Percentiles rank a stretch among this genome's conserved stretches.
phyloP scores from a whole-genome alignment of 2,888 invertebrate genomes.

The Halictus quadricinctus region DNA sequence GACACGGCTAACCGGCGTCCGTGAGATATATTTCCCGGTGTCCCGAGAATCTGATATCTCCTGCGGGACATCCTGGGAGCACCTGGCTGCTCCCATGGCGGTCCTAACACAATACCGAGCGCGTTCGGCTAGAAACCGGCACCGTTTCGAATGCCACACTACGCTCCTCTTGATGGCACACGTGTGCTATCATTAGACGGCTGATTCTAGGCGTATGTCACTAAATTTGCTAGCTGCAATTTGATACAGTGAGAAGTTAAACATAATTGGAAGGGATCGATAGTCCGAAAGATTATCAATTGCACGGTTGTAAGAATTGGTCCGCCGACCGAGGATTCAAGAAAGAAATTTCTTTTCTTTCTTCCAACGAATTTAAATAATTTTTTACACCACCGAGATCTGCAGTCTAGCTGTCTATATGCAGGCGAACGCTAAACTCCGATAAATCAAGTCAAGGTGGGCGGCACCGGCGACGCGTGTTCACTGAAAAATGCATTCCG shows the following conservation, averaged over 20 bases:
- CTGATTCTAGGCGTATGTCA: not conserved
- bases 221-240: not conserved
- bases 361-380: too few species aligned
- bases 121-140: constrained; percentile 58
- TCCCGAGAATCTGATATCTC: constrained; percentile 66
- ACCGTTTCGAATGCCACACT: constrained; percentile 16
- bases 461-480: not conserved
- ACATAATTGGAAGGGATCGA: too few species aligned
- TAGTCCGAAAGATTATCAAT: too few species aligned
- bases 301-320: too few species aligned
- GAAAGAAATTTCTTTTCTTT: too few species aligned
- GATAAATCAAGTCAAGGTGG: constrained; percentile 32
- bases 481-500: constrained; percentile 35
- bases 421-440: constrained; percentile 24
- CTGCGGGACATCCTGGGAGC: constrained; percentile 61
- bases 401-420: not conserved
- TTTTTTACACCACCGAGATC: too few species aligned
- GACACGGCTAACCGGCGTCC: constrained; percentile 64
- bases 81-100: constrained; percentile 72
- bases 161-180: not conserved
- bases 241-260: too few species aligned
- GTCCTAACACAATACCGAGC: constrained; percentile 62
- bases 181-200: not conserved
- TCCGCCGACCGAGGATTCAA: too few species aligned
- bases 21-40: constrained; percentile 65